These are phyloP conservation scores for Chirona hameri DNA, from an alignment of 2,888 invertebrate genomes.

Conservation along the genomic window DNA sequence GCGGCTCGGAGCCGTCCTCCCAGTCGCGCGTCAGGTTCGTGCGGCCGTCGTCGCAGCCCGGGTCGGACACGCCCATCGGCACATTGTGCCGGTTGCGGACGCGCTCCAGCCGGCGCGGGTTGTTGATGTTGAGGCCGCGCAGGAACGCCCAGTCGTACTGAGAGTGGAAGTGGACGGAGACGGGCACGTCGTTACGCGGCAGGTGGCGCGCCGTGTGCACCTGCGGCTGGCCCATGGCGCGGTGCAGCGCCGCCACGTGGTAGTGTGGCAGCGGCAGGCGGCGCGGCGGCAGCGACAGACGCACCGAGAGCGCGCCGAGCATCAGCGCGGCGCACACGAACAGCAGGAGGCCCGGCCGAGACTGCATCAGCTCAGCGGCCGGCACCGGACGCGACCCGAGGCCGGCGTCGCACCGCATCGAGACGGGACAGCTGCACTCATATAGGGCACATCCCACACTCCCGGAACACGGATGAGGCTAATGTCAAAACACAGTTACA, in stretches of 20 bases:
- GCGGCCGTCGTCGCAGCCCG: slow-evolving; percentile 46
- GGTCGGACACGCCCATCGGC: neutral
- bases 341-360: neutral
- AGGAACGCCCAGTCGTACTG: neutral
- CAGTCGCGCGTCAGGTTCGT: slow-evolving; percentile 60
- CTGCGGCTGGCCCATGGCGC: neutral
- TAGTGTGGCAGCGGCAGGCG: neutral
- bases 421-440: neutral
- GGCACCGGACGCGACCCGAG: neutral
- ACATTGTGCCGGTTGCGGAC: neutral
- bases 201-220: slow-evolving; percentile 8
- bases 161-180: neutral
- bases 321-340: neutral
- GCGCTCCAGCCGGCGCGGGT: neutral
- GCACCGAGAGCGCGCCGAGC: neutral
- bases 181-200: neutral
- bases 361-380: neutral
- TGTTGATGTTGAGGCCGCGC: neutral
- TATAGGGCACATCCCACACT: neutral
- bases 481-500: no score
- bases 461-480: no score
- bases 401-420: neutral
- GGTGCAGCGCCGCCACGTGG: neutral
- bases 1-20: slow-evolving; percentile 55
- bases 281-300: neutral